Evolutionary conservation across 1,140 invertebrate genomes (phyloP), one percentile per base, ranked within the genome.

Genomic region (Papilio xuthus): DNA sequence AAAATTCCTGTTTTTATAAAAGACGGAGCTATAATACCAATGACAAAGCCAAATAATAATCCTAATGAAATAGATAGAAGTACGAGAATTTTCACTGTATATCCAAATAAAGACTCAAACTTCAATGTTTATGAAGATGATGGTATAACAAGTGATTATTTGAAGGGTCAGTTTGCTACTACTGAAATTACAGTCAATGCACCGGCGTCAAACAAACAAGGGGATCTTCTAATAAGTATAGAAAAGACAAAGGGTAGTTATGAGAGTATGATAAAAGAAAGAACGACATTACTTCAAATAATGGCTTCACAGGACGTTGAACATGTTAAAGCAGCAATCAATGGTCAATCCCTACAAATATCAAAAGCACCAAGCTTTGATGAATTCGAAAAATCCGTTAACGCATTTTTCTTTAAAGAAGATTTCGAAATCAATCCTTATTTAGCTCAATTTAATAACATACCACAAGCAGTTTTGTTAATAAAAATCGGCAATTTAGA

Each of bases 1-100:
- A 91, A 92, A 81, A 88, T 93, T 77, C 92, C 92, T 23, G 84
- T 93, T 26, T 93, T 93, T 84, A 78, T 93, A n/a, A 92, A 86
- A 88, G 89, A 89, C 47, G 92, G 91, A n/a, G 85, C 90, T 18
- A 89, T 93, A 37, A 87, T 93, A 81, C 91, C 92, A 12, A 88
- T 92, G 84, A 85, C 83, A 8, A 88, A 89, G 72, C 80, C 88
- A 7, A 91, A 93, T 77, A 93, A 93, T 79, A 92, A 92, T 81
- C 88, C 88, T 1, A 81, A 82, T 32, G 86, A 92, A 85, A 87
- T 92, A 72, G 81, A 91, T 76, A 88, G 87, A 81, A 83, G 89
- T 26, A 75, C 53, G 32, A 86, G 92, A 85, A 88, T 88, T 15
- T 88, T 91, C 79, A 84, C 84, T 42, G 74, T 93, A 53, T 93